Base-by-base conservation (phyloP, 2,797 vertebrate species). In the Coendou prehensilis region DNA sequence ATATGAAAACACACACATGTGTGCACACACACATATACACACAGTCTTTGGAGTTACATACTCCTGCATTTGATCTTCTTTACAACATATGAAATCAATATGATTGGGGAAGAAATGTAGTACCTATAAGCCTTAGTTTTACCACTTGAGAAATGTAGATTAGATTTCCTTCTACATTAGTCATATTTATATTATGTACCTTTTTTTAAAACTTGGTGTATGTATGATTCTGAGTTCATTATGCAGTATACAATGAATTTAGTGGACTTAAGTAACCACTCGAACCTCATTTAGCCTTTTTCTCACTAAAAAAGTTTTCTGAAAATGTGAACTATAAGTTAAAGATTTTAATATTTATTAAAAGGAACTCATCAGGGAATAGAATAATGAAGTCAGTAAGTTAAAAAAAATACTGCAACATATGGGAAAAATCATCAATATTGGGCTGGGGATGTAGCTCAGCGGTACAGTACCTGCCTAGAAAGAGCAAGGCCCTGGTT, bases 1-100 rank as follows among this genome's bases (percentile, higher is more conserved):
- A 69, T 9, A 13, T 6, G 20, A 2, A 15, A n/a, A 50, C 0
- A 10, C 5, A 1, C 20, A n/a, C 2, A 18, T 11, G 9, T 7
- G 11, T 2, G 71, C 23, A 57, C 47, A 63, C 11, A 93, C 20
- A 47, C 14, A 76, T 37, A 78, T 5, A 87, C 20, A 91, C 26
- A 61, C 18, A 69, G n/a, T 9, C 20, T 90, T 69, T 73, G 5
- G 15, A 92, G 15, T 37, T 3, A 89, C 3, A 69, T 2, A 1
- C 6, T 41, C 10, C n/a, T 82, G 13, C n/a, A 63, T 67, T 41
- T 94, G 75, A 84, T 59, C 61, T 5, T 54, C 64, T 9, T 71
- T 54, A 30, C 17, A 47, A 10, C 18, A 37, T 10, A 54, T 15
- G 28, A 64, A 54, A n/a, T 6, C 2, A 54, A 59, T 26, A 30